Base-by-base conservation (phyloP, 2,113 vertebrate species). In the Dipodomys stephensi region DNA sequence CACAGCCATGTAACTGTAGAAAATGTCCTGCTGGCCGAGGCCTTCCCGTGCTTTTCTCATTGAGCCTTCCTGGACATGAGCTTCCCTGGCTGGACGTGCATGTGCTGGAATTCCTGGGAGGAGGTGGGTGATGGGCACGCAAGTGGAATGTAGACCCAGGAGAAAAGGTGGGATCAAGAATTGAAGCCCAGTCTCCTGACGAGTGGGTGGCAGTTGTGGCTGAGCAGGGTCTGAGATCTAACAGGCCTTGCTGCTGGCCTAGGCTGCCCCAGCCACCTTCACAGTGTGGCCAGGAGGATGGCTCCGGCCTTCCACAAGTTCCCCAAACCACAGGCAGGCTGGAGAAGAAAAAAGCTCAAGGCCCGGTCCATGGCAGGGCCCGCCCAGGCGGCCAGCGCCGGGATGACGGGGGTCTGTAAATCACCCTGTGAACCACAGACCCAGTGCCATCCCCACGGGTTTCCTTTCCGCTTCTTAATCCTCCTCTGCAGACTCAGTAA, bases 381-480 rank as follows among this genome's bases (percentile, higher is more conserved):
- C 35, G 83, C 94, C 91, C 82, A 90, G 95, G 91, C 91, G 15
- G 94, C 81, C 93, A 89, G 93, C 60, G 46, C 87, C n/a, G 7
- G 88, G 87, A 72, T 77, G 96, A 92, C 72, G 80, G 5, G 35
- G 64, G 68, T 57, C 91, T 27, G 88, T 96, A 94, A 96, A 94
- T 96, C 93, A 94, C 57, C 65, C 65, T 2, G 4, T 25, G 93
- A 96, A 91, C 94, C 96, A 90, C 96, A 96, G 96, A 83, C 90
- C 77, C 94, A 19, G 65, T 87, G 93, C 91, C 94, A 94, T 85
- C 96, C 96, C 93, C 95, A 67, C 4, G 93, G 97, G 93, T 62
- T 93, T 95, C 90, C 94, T 94, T 96, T 94, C 97, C 76, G 39
- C 84, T 68, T 64, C 96, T 90, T 97, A 94, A 95, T 96, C 93